phyloP scores from a whole-genome alignment of 2,888 invertebrate species.

The Andrena praecox region DNA sequence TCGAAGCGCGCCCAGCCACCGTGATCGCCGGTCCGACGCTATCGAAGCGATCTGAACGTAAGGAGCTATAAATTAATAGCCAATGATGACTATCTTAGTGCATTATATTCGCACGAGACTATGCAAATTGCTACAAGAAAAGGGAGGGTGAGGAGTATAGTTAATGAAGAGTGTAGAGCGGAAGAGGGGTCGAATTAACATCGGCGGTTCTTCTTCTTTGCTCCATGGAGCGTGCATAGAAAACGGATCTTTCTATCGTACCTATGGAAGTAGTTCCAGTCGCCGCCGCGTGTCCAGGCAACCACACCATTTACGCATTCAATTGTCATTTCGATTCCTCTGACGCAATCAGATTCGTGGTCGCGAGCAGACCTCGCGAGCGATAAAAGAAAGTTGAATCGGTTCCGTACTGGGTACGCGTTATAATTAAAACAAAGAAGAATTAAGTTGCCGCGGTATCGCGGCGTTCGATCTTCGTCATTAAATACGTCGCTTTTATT shows the following conservation, averaged over 20 bases:
- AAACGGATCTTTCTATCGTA: background rate
- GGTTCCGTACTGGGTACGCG: slow-evolving; percentile 1
- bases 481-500: slow-evolving; percentile 21
- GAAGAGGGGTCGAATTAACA: slow-evolving; percentile 59
- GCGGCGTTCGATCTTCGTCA: slow-evolving; percentile 7
- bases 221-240: background rate
- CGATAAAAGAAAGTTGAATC: slow-evolving; percentile 4
- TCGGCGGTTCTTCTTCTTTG: slow-evolving; percentile 41
- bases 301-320: background rate
- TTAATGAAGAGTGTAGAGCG: slow-evolving; percentile 69
- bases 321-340: too few relatives aligned
- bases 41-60: slow-evolving; percentile 52
- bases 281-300: background rate
- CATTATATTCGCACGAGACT: slow-evolving; percentile 61
- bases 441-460: slow-evolving; percentile 4
- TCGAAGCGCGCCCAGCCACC: background rate
- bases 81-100: slow-evolving; percentile 62
- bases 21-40: slow-evolving; percentile 16
- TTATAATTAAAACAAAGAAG: slow-evolving; percentile 29
- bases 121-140: slow-evolving; percentile 69
- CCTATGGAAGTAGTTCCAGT: background rate
- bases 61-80: slow-evolving; percentile 61
- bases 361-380: background rate
- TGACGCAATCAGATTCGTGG: background rate
- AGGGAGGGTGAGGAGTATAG: slow-evolving; percentile 59